A percentile compares a stretch with the other conserved stretches of the same genome.
Evolutionary conservation across 2,113 vertebrate genomes (phyloP).

Genomic region (Ranitomeya imitator): DNA sequence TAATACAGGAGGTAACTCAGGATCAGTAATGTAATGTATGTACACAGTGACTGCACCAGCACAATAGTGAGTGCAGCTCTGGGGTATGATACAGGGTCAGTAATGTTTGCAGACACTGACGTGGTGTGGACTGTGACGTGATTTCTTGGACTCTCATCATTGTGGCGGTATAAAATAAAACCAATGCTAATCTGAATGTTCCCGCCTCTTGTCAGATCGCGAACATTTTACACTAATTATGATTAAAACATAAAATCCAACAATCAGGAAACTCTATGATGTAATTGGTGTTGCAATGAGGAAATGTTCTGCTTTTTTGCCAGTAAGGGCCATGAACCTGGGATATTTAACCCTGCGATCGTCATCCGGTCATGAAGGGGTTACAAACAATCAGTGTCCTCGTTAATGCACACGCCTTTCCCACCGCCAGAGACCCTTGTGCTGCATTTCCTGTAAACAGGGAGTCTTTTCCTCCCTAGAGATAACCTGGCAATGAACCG

Average conservation of each 20-base stretch:
- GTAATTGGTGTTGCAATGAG: neutral
- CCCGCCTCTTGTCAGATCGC: too few relatives aligned
- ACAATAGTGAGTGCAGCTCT: too few relatives aligned
- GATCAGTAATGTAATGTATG: too few relatives aligned
- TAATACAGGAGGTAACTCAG: too few relatives aligned
- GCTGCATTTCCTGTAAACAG: conserved; percentile 96
- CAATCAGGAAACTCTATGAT: neutral
- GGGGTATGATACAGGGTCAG: too few relatives aligned
- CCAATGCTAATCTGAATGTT: too few relatives aligned
- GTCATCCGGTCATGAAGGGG: neutral
- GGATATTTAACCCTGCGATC: neutral
- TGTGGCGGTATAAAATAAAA: neutral
- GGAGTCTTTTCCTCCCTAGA: conserved; percentile 82
- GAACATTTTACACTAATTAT: neutral
- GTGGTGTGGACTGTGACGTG: neutral
- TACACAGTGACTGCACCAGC: too few relatives aligned
- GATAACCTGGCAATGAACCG: conserved; percentile 85
- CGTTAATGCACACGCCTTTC: conserved; percentile 43
- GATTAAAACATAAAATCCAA: neutral
- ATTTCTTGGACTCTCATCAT: neutral
- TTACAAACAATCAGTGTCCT: conserved; percentile 48
- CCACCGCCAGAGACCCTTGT: conserved; percentile 65
- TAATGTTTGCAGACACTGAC: neutral
- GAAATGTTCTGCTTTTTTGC: neutral
- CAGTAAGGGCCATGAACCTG: neutral